Base-by-base conservation (phyloP, 2,797 vertebrate species). In the Odontamblyopus lacepedii region DNA sequence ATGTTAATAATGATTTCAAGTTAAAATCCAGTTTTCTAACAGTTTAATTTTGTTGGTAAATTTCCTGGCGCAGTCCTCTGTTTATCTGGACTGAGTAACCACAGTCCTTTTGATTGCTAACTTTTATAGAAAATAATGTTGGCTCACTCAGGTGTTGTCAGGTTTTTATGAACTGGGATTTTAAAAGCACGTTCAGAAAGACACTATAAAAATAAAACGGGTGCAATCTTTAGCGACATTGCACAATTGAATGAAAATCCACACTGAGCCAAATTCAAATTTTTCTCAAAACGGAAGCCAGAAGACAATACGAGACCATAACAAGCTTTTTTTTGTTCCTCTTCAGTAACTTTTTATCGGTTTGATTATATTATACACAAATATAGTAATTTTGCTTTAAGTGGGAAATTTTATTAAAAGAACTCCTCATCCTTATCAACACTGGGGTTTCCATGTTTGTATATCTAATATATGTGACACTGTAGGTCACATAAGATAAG, bases 401-500 rank as follows among this genome's bases (percentile, higher is more conserved):
- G 2, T 23, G 11, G 19, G 35, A 1, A 23, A 11, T 35, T 18
- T 8, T 32, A n/a, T 44, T 57, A 26, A 27, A 26, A 26, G 3
- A 57, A 12, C 53, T 9, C 2, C 1, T 59, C 78, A 85, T 48
- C 44, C 12, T 48, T 48, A 48, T 15, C 44, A 48, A 16, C 13
- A 48, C 13, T 48, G 44, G 44, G 15, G 84, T 80, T 83, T 78
- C 80, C 81, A n/a, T 26, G n/a, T 48, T 38, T 38, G 18, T 76
- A 71, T 70, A 78, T 85, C 75, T 82, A 72, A 35, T 83, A 80
- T 74, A 72, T 66, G 77, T 78, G 83, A 83, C 35, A 38, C 23
- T 23, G 1, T 9, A 38, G 35, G 8, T 71, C 81, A 78, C 74
- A 81, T 75, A 79, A 75, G 93, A 72, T 92, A 95, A 94, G 92